Evolutionary conservation across 2,888 invertebrate genomes (phyloP).

Genomic region (Girardia tigrina): DNA sequence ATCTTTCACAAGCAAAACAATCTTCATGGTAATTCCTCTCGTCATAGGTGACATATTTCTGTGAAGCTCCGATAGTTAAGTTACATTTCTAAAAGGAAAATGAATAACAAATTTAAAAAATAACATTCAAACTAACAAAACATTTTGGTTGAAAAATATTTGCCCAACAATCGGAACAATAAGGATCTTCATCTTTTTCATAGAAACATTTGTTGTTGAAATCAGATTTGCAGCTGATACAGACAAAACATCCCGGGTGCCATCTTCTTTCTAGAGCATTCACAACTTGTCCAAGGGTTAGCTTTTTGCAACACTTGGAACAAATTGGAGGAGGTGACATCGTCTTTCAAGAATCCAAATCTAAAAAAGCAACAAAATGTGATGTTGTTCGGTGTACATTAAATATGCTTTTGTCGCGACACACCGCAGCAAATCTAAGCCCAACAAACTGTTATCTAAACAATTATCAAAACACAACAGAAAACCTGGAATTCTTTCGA

Average conservation of each 20-base stretch:
- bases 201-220: conserved; percentile 24
- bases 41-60: not conserved
- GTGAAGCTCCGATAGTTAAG: not conserved
- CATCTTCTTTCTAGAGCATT: conserved; percentile 84
- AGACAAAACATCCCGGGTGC: conserved; percentile 89
- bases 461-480: no score
- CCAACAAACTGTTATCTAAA: no score
- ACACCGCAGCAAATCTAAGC: no score
- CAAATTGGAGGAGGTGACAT: conserved; percentile 52
- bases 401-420: no score
- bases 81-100: not conserved
- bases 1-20: conserved; percentile 2
- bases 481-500: no score
- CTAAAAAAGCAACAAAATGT: no score
- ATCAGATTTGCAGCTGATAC: conserved; percentile 49
- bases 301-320: conserved; percentile 77
- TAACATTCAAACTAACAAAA: not conserved
- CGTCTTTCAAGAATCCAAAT: no score
- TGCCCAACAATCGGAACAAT: conserved; percentile 27
- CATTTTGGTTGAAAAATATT: conserved; percentile 28
- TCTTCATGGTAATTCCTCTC: conserved; percentile 1
- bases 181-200: conserved; percentile 30
- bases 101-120: not conserved
- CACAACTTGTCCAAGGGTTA: conserved; percentile 79
- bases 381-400: no score